Evolutionary conservation across 2,797 vertebrate species (phyloP), one percentile per base, ranked within the genome.

Genomic region (Hybognathus amarus): DNA sequence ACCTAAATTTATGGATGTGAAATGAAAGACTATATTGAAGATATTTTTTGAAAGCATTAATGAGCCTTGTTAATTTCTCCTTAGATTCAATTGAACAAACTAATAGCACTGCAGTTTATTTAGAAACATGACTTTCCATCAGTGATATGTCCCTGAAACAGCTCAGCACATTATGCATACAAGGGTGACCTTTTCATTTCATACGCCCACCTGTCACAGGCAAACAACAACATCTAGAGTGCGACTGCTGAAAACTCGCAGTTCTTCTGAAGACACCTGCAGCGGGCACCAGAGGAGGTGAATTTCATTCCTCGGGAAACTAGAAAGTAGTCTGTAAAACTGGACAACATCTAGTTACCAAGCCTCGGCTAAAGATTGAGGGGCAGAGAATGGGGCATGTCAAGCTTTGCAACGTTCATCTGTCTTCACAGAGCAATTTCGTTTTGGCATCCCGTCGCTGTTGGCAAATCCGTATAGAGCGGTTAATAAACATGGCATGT

Each of bases 401-500:
- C 84, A 80, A 80, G 77, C 73, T 86, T 79, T 84, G 78, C 85
- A 82, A 80, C 80, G 61, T 67, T 80, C 63, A 82, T 86, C 82
- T 22, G 89, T 89, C 89, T 89, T 89, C 79, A 77, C 83, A 73
- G 84, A 82, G 79, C 79, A 82, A 89, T 90, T n/a, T 80, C n/a
- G 61, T 79, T 69, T 59, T 75, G 82, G 66, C 85, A 87, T 87
- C 88, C 87, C 87, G 56, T 87, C 69, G 17, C 78, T 56, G 64
- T 70, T 61, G 70, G 82, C 73, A 73, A 78, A 74, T 87, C 82
- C 82, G 45, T 42, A 66, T 71, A 40, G 78, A 75, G 87, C 76
- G 59, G 69, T 87, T 87, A 89, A 88, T 89, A 90, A 90, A 70
- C 69, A 81, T 82, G 52, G 78, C 79, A 63, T 40, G 20, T 85